These are phyloP conservation scores for Gastrophryne carolinensis DNA, from an alignment of 2,797 vertebrate species.

Conservation along the genomic window DNA sequence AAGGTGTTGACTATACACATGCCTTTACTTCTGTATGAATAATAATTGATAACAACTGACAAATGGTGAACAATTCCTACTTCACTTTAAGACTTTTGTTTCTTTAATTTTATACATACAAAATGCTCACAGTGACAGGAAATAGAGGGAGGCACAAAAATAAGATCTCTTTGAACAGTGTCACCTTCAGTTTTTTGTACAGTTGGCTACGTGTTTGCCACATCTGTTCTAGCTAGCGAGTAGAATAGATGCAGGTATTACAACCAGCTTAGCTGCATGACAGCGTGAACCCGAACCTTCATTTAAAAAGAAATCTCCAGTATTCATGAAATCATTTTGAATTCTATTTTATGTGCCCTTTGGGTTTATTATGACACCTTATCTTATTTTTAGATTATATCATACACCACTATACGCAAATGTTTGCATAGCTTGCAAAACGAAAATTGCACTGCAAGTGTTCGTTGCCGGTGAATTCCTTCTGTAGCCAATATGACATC, in stretches of 20 bases:
- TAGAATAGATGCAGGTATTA: too few species aligned
- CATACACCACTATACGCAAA: too few species aligned
- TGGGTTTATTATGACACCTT: too few species aligned
- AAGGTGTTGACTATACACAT: slow-evolving; percentile 14
- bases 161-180: background rate
- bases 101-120: background rate
- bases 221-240: too few species aligned
- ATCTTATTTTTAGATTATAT: too few species aligned
- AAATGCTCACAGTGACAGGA: slow-evolving; percentile 1
- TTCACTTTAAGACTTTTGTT: background rate
- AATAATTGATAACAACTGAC: background rate
- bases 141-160: background rate
- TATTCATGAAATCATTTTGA: too few species aligned
- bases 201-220: background rate
- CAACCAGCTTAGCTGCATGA: too few species aligned
- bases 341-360: too few species aligned
- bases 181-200: background rate
- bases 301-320: too few species aligned
- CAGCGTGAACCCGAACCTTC: too few species aligned
- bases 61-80: background rate
- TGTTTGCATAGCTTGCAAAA: background rate
- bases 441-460: background rate
- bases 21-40: background rate
- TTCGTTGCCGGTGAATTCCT: background rate
- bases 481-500: background rate